Conservation (phyloP, 2,113 vertebrate species). For the Bungarus multicinctus region DNA sequence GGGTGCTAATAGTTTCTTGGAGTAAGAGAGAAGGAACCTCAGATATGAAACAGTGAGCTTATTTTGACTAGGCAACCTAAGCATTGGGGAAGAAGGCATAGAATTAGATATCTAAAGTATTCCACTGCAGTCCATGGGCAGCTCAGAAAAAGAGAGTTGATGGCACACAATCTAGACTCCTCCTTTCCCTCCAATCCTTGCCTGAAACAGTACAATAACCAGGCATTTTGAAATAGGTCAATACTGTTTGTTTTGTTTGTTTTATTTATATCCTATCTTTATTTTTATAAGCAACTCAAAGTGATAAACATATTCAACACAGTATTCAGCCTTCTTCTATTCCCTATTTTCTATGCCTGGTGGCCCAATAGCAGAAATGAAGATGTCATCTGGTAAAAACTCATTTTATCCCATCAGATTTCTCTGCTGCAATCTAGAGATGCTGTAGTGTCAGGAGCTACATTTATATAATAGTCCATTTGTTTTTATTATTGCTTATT, state of each 20-base stretch:
- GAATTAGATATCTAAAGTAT: neutral
- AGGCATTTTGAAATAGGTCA: neutral
- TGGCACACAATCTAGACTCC: neutral
- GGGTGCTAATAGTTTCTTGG: neutral
- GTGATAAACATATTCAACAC: neutral
- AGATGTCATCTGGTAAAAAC: neutral
- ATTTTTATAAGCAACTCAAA: neutral
- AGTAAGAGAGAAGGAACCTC: neutral
- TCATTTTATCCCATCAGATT: neutral
- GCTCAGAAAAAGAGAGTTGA: neutral
- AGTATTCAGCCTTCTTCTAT: neutral
- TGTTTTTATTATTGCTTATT: neutral
- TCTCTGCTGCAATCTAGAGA: neutral
- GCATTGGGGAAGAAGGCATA: neutral
- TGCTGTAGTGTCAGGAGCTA: neutral
- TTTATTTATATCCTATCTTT: neutral
- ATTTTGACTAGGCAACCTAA: neutral
- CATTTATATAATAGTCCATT: neutral
- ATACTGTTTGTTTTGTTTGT: neutral
- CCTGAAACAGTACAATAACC: neutral
- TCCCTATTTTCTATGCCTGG: neutral
- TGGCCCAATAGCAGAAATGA: neutral
- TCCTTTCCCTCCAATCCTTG: neutral
- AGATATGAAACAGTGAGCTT: neutral
- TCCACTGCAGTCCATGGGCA: neutral